A percentile compares a stretch with the other conserved stretches of the same genome.
Conservation (phyloP, 2,888 invertebrate species). For the Oithona nana region DNA sequence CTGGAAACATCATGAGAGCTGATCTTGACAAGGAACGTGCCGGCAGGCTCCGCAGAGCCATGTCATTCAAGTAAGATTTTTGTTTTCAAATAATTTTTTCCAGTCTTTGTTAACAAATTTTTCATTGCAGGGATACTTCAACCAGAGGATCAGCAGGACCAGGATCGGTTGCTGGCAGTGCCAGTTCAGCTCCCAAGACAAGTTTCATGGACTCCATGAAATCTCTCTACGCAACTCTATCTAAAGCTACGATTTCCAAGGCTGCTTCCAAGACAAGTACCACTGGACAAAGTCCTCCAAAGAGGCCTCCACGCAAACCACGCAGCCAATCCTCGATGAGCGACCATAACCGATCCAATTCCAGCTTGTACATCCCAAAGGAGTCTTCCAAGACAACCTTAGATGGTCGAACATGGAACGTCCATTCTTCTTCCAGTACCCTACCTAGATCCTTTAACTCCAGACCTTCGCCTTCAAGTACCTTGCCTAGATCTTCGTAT, state of each 20-base stretch:
- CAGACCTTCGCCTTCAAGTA: background rate
- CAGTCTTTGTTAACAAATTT: background rate
- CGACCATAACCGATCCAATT: background rate
- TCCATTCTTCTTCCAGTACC: background rate
- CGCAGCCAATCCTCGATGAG: background rate
- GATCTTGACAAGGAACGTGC: background rate
- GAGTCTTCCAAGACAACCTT: background rate
- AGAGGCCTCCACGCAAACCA: background rate
- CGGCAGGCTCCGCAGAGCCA: background rate
- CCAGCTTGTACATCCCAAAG: background rate
- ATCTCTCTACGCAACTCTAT: background rate
- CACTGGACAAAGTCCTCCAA: background rate
- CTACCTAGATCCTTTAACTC: background rate
- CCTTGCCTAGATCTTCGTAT: no score
- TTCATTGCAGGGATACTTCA: background rate
- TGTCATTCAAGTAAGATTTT: constrained; percentile 7
- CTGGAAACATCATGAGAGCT: background rate
- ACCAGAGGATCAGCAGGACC: background rate
- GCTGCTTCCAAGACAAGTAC: background rate
- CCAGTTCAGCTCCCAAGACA: background rate
- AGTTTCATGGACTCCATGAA: background rate
- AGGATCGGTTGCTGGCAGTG: background rate
- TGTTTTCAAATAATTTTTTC: background rate
- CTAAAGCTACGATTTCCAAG: background rate
- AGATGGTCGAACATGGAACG: background rate